phyloP scores from a whole-genome alignment of 2,797 vertebrate genomes.

The Takifugu ocellatus region DNA sequence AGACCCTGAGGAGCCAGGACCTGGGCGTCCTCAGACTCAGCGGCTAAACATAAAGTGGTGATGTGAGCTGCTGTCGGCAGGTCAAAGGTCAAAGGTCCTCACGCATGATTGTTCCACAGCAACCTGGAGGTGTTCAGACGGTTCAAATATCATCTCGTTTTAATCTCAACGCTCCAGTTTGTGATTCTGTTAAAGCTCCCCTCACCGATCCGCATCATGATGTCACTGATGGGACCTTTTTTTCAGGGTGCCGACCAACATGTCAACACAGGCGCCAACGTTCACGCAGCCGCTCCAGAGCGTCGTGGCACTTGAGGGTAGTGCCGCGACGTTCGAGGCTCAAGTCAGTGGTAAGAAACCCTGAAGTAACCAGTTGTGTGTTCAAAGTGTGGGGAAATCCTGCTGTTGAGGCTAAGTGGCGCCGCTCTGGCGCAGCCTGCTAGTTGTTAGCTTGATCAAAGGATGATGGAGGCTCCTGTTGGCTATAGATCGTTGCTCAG shows the following conservation, averaged over 20 bases:
- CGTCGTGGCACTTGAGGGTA: conserved; percentile 95
- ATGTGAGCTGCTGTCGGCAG: conserved; percentile 13
- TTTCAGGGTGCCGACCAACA: conserved; percentile 88
- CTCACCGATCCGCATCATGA: not conserved
- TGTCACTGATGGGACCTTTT: not conserved
- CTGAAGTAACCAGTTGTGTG: too few species aligned
- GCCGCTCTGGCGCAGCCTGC: too few species aligned
- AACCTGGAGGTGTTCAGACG: too few species aligned
- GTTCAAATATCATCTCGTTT: too few species aligned
- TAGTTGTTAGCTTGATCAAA: too few species aligned
- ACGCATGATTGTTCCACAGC: too few species aligned
- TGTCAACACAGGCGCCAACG: conserved; percentile 93
- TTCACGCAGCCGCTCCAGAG: conserved; percentile 97
- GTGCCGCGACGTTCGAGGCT: conserved; percentile 96
- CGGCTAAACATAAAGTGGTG: conserved; percentile 25
- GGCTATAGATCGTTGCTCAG: too few species aligned
- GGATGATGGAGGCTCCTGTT: too few species aligned
- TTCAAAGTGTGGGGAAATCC: too few species aligned
- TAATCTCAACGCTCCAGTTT: too few species aligned
- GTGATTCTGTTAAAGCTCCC: too few species aligned
- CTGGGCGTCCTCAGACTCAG: conserved; percentile 2
- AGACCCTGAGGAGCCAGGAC: conserved; percentile 22
- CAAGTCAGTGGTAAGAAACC: conserved; percentile 92
- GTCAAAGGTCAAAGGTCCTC: not conserved
- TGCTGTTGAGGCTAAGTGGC: too few species aligned